Percentiles rank a stretch among this genome's conserved stretches.
phyloP scores from a whole-genome alignment of 1,140 invertebrate species.

The Myzus persicae region DNA sequence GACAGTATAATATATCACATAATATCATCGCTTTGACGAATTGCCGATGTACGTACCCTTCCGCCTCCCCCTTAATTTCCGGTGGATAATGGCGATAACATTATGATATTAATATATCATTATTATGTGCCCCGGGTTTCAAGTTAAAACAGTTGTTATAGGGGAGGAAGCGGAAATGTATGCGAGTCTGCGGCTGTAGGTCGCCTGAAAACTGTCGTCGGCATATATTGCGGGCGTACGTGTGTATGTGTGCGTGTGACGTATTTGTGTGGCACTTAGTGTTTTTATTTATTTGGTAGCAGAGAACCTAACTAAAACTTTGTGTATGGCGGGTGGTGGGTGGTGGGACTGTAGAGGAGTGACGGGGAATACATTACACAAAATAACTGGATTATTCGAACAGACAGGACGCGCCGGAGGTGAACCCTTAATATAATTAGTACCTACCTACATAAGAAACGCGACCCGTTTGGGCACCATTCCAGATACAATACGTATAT shows the following conservation, averaged over 20 bases:
- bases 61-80: not conserved
- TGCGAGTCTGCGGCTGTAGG: not conserved
- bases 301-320: not conserved
- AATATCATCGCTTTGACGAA: not conserved
- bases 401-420: not conserved
- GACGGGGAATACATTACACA: not conserved
- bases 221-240: not conserved
- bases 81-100: not conserved
- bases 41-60: not conserved
- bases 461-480: not conserved
- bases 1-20: not conserved
- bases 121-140: not conserved
- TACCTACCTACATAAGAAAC: not conserved
- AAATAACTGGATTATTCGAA: not conserved
- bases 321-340: not conserved
- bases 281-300: slow-evolving; percentile 8
- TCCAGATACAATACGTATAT: not conserved
- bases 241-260: not conserved
- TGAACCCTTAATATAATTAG: not conserved
- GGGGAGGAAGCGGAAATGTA: not conserved
- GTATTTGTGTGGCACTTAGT: not conserved
- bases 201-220: not conserved
- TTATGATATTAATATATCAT: not conserved
- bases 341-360: no score
- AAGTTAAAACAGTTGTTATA: not conserved